These are phyloP conservation scores for Delphinapterus leucas DNA, from an alignment of 2,113 vertebrate species.

Conservation along the genomic window DNA sequence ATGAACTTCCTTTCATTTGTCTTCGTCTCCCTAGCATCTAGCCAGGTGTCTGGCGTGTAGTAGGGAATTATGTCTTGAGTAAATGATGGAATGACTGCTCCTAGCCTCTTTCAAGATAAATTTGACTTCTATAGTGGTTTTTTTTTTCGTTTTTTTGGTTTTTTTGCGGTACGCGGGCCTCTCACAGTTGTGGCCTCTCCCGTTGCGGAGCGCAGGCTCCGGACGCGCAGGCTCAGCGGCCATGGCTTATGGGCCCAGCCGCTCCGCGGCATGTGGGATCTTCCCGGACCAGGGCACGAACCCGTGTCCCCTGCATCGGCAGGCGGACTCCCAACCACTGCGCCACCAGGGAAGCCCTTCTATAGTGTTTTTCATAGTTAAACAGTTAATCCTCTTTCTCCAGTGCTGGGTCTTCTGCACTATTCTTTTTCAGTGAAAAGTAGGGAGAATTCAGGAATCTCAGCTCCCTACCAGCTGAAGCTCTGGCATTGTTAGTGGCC, in stretches of 20 bases:
- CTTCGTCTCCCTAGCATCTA: neutral
- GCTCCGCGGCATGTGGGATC: too few relatives aligned
- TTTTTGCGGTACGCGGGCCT: too few relatives aligned
- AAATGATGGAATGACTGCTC: neutral
- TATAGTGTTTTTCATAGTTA: neutral
- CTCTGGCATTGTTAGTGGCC: neutral
- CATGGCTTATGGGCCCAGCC: too few relatives aligned
- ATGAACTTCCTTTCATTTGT: neutral
- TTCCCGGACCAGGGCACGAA: too few relatives aligned
- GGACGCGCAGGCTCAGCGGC: too few relatives aligned
- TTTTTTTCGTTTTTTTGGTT: neutral
- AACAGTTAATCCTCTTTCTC: neutral
- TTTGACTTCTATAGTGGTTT: neutral
- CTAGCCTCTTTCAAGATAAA: neutral
- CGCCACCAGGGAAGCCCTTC: neutral
- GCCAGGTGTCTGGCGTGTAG: neutral
- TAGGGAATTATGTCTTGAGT: neutral
- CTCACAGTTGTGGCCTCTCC: too few relatives aligned
- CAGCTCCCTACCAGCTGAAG: neutral
- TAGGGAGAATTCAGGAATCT: neutral
- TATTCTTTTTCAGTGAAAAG: neutral
- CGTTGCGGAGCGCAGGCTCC: too few relatives aligned
- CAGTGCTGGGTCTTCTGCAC: neutral
- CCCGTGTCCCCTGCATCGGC: too few relatives aligned
- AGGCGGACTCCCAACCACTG: too few relatives aligned